These are phyloP conservation scores for Dallia pectoralis DNA, from an alignment of 2,797 vertebrate species.

Conservation along the genomic window DNA sequence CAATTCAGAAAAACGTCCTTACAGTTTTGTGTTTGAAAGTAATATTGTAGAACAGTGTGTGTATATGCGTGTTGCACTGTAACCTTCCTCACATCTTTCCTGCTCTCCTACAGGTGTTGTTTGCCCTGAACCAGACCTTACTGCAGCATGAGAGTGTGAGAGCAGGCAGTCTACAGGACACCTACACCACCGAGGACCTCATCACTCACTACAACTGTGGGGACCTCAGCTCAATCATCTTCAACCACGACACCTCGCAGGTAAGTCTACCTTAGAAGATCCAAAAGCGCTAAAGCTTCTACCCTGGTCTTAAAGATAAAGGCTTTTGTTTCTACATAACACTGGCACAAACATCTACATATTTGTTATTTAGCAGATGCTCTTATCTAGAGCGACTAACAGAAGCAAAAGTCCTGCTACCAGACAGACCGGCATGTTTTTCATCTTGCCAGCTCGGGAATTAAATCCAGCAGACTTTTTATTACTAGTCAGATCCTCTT, in stretches of 20 bases:
- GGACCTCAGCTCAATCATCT: conserved; percentile 83
- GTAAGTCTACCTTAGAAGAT: conserved; percentile 31
- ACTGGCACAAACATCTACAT: background rate
- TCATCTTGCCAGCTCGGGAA: no score
- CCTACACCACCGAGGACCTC: conserved; percentile 85
- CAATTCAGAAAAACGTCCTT: no score
- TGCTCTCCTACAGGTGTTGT: conserved; percentile 76
- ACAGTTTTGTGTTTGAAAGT: no score
- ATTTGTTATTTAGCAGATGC: no score
- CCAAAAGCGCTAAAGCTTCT: background rate
- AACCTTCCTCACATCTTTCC: conserved; percentile 26
- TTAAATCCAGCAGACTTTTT: no score
- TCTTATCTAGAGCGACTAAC: no score
- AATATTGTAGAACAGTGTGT: background rate
- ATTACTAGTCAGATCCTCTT: no score
- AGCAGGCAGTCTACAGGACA: conserved; percentile 81
- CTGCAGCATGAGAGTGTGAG: conserved; percentile 86
- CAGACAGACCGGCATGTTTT: no score
- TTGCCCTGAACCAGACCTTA: conserved; percentile 89
- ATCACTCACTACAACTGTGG: conserved; percentile 91
- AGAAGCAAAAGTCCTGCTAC: no score
- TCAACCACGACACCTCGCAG: conserved; percentile 58
- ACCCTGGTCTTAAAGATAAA: background rate
- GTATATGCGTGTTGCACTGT: background rate
- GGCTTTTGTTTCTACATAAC: background rate